Conservation (phyloP, 2,888 invertebrate species). For the Hyposoter dolosus region DNA sequence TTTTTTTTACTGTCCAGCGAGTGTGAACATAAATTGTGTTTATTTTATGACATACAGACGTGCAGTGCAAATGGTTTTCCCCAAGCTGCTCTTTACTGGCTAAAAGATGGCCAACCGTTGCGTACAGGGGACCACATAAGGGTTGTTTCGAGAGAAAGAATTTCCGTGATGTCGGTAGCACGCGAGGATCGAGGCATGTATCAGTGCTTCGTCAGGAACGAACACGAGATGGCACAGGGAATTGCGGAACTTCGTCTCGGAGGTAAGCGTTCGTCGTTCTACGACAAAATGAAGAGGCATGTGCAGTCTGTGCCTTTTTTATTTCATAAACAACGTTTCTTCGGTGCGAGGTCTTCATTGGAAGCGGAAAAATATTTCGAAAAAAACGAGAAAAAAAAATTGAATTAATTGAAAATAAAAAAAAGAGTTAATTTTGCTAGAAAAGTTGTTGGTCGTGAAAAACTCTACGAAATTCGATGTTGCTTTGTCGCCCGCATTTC, state of each 20-base stretch:
- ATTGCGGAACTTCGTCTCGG: conserved; percentile 84
- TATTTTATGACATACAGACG: conserved; percentile 79
- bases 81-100: conserved; percentile 83
- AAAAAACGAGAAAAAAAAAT: not conserved
- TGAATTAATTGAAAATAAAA: not conserved
- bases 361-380: too few relatives aligned
- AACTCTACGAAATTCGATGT: not conserved
- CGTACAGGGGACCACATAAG: conserved; percentile 83
- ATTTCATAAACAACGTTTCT: not conserved
- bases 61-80: conserved; percentile 83
- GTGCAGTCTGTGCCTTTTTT: not conserved
- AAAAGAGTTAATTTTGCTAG: not conserved
- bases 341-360: not conserved
- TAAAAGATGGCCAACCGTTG: conserved; percentile 84
- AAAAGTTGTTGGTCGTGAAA: not conserved
- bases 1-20: not conserved
- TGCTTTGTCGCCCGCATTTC: not conserved
- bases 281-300: not conserved
- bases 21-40: conserved; percentile 35
- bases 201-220: conserved; percentile 85
- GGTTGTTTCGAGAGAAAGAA: conserved; percentile 85
- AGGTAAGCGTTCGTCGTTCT: conserved; percentile 79
- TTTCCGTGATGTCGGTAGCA: conserved; percentile 84
- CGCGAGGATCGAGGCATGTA: conserved; percentile 85
- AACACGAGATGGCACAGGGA: conserved; percentile 84